These are phyloP conservation scores for Illadopsis cleaveri DNA, from an alignment of 2,113 vertebrate genomes.

Conservation along the genomic window DNA sequence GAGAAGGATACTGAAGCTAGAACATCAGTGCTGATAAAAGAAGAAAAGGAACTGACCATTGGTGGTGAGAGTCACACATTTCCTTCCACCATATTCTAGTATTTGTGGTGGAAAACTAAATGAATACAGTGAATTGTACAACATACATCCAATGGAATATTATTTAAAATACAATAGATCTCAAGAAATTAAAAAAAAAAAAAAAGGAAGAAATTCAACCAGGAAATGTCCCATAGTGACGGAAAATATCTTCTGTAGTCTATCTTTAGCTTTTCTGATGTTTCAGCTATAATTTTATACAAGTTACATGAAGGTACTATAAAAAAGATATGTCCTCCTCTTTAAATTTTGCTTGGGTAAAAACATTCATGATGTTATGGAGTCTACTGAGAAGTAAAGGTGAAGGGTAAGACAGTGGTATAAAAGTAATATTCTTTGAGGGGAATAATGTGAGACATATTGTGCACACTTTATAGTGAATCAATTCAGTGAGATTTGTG, in stretches of 20 bases:
- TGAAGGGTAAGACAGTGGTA: neutral
- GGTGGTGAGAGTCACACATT: accelerated
- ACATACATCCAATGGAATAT: neutral
- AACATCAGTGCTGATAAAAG: neutral
- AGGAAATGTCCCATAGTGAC: neutral
- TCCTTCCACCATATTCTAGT: neutral
- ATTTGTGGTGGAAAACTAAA: neutral
- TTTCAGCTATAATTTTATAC: neutral
- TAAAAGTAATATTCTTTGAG: neutral
- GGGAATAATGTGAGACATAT: neutral
- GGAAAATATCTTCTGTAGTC: neutral
- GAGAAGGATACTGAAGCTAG: neutral
- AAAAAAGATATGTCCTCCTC: neutral
- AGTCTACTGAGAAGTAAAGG: neutral
- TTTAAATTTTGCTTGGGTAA: neutral
- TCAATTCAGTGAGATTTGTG: neutral
- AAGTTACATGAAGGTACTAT: neutral
- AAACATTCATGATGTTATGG: neutral
- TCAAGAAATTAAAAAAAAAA: neutral
- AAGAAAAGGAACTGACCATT: neutral
- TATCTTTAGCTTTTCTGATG: neutral
- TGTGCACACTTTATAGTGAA: neutral
- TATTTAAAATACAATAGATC: neutral
- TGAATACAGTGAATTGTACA: neutral
- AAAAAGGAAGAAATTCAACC: neutral